Evolutionary conservation across 2,888 invertebrate species (phyloP).

Genomic region (Melipona beecheii): DNA sequence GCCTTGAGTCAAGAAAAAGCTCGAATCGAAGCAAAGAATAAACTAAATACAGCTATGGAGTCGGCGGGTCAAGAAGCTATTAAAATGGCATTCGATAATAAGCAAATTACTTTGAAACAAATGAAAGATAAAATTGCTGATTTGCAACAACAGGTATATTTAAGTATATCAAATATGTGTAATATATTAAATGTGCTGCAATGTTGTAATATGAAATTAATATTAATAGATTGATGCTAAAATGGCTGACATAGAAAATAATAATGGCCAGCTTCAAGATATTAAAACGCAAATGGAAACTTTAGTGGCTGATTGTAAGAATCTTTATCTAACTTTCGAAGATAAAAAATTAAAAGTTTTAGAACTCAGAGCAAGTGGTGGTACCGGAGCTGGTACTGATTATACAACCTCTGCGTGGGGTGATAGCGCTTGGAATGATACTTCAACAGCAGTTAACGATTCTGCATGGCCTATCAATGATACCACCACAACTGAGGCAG

Average conservation of each 20-base stretch:
- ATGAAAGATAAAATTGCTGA: constrained; percentile 90
- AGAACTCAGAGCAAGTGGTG: constrained; percentile 86
- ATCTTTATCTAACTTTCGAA: constrained; percentile 89
- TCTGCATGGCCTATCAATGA: constrained; percentile 84
- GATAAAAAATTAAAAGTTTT: constrained; percentile 86
- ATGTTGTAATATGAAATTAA: not conserved
- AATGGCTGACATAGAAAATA: constrained; percentile 92
- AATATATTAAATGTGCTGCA: not conserved
- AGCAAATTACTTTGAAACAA: constrained; percentile 90
- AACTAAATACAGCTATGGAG: constrained; percentile 85
- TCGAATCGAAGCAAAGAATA: constrained; percentile 90
- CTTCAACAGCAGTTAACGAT: constrained; percentile 78
- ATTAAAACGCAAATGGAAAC: constrained; percentile 88
- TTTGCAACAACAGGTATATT: constrained; percentile 87
- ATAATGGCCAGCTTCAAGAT: constrained; percentile 91
- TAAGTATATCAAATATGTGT: not conserved
- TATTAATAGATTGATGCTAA: constrained; percentile 88
- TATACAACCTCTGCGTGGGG: constrained; percentile 87
- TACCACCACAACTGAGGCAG: constrained; percentile 77
- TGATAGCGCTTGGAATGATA: constrained; percentile 86
- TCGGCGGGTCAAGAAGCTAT: constrained; percentile 86
- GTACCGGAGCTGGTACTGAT: constrained; percentile 81
- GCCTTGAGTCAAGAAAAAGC: constrained; percentile 93
- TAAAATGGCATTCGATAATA: constrained; percentile 88
- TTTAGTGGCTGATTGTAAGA: constrained; percentile 89